A percentile compares a stretch with the other conserved stretches of the same genome.
These are phyloP conservation scores for Podocnemis expansa DNA, from an alignment of 2,113 vertebrate genomes.

Conservation along the genomic window DNA sequence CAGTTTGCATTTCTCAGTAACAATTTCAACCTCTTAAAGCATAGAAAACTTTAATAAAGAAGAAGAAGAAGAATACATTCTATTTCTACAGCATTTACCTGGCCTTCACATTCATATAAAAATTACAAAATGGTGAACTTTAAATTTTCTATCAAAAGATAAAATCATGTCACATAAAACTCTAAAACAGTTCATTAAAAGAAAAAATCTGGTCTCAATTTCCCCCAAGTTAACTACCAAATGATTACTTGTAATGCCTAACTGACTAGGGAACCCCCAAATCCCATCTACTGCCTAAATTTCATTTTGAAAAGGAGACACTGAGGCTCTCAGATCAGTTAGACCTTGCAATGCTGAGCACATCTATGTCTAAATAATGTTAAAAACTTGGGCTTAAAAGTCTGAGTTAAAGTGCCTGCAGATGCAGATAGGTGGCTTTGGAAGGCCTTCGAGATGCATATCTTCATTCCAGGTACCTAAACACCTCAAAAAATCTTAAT, in stretches of 20 bases:
- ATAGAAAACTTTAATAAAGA: background rate
- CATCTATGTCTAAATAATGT: background rate
- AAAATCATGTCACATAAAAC: slow-evolving; percentile 5
- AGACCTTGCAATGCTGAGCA: background rate
- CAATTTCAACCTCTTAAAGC: background rate
- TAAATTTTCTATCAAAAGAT: background rate
- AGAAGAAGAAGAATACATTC: background rate
- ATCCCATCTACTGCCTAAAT: too few species aligned
- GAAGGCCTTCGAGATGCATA: background rate
- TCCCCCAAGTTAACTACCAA: background rate
- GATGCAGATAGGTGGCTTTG: background rate
- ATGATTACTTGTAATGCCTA: background rate
- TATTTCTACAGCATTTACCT: background rate
- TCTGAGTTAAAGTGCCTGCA: background rate
- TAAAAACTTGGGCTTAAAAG: background rate
- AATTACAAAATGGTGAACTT: background rate
- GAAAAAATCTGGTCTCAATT: slow-evolving; percentile 18
- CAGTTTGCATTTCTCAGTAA: background rate
- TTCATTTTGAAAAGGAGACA: background rate
- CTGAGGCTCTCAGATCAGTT: background rate
- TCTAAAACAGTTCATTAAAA: background rate
- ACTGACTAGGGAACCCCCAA: background rate
- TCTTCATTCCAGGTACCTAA: background rate
- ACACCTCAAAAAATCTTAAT: background rate
- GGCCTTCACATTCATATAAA: background rate